Conservation (phyloP, 2,113 vertebrate genomes). For the Cyphomyrus plagiostoma region DNA sequence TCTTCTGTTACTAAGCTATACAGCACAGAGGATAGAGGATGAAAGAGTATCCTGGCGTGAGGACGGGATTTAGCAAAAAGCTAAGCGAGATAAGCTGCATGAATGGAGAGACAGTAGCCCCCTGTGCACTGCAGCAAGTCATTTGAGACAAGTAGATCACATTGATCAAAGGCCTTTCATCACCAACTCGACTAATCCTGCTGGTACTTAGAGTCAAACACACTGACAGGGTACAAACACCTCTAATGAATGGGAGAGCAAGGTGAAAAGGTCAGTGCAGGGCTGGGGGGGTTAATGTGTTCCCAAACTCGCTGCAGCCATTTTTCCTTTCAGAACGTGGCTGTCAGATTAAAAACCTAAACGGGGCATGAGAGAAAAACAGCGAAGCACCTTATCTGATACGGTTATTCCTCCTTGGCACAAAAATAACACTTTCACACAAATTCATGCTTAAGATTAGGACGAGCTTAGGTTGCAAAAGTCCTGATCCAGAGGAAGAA, state of each 20-base stretch:
- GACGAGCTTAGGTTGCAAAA: neutral
- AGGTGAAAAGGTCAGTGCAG: slow-evolving; percentile 47
- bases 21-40: neutral
- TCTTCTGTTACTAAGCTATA: neutral
- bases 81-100: neutral
- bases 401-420: neutral
- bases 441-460: neutral
- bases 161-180: slow-evolving; percentile 60
- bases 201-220: slow-evolving; percentile 50
- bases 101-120: neutral
- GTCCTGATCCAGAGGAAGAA: neutral
- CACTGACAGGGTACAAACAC: slow-evolving; percentile 45
- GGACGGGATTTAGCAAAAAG: neutral
- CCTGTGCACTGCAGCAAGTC: slow-evolving; percentile 1
- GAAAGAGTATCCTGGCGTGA: neutral
- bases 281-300: slow-evolving; percentile 34
- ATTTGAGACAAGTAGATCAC: slow-evolving; percentile 36
- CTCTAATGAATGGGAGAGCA: slow-evolving; percentile 41
- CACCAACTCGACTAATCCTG: slow-evolving; percentile 50
- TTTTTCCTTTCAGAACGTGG: slow-evolving; percentile 46
- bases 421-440: neutral
- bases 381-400: slow-evolving; percentile 54
- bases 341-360: slow-evolving; percentile 61
- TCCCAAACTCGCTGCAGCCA: slow-evolving; percentile 24
- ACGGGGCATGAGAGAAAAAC: slow-evolving; percentile 54